Percentiles rank a stretch among this genome's conserved stretches.
These are phyloP conservation scores for Pelvicachromis taeniatus DNA, from an alignment of 2,113 vertebrate species.

Conservation along the genomic window DNA sequence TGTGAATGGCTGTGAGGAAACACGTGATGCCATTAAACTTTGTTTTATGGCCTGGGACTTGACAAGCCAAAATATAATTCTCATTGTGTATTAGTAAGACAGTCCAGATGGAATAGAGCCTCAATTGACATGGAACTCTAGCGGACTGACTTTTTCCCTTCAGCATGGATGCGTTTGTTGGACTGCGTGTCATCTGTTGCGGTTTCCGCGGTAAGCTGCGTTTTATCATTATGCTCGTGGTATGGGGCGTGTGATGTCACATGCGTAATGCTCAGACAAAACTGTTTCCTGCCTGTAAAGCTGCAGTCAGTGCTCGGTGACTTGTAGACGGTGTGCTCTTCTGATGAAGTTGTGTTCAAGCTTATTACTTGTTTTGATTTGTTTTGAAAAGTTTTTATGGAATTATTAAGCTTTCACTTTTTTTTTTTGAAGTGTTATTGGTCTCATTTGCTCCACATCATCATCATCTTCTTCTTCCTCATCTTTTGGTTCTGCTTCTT, in stretches of 20 bases:
- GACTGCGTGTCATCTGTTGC: constrained; percentile 60
- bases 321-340: constrained; percentile 1
- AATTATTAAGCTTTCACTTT: not conserved
- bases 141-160: constrained; percentile 57
- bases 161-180: constrained; percentile 60
- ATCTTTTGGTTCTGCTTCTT: not conserved
- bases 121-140: constrained; percentile 78
- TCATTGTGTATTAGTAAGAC: constrained; percentile 99
- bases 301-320: not conserved
- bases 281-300: constrained; percentile 51
- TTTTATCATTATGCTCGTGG: constrained; percentile 54
- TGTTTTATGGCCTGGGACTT: constrained; percentile 99
- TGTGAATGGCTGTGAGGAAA: constrained; percentile 94
- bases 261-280: not conserved
- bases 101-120: constrained; percentile 93
- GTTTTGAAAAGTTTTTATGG: not conserved
- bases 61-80: constrained; percentile 99
- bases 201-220: constrained; percentile 81
- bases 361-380: not conserved
- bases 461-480: not conserved
- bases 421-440: not conserved
- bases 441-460: not conserved
- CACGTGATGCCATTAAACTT: constrained; percentile 99
- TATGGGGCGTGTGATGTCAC: constrained; percentile 68
- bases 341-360: not conserved